Conservation (phyloP, 1,140 invertebrate genomes). For the Argopecten irradians region DNA sequence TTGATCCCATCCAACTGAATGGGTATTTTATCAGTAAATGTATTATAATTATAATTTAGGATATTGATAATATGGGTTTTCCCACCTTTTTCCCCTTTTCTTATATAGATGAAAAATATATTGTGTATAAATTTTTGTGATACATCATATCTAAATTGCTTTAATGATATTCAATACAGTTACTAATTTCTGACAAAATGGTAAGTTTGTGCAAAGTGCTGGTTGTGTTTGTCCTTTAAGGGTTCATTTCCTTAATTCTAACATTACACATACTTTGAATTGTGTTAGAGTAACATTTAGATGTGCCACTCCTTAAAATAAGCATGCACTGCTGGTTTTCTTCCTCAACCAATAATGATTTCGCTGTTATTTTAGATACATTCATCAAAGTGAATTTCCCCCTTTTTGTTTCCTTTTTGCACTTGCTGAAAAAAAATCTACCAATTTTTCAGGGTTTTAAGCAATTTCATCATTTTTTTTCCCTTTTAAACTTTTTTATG, state of each 20-base stretch:
- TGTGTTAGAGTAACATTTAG: not conserved
- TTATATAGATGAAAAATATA: too few species aligned
- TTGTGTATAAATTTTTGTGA: too few species aligned
- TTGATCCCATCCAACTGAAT: too few species aligned
- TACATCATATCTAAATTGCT: not conserved
- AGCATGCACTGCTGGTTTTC: not conserved
- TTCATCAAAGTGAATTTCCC: not conserved
- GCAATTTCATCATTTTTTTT: not conserved
- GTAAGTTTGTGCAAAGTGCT: slow-evolving; percentile 17
- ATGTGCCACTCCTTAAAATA: not conserved
- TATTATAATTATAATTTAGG: too few species aligned
- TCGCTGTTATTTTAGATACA: not conserved
- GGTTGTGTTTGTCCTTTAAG: not conserved
- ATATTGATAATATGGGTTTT: too few species aligned
- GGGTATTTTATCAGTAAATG: too few species aligned
- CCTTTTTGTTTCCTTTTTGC: not conserved
- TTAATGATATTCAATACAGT: not conserved
- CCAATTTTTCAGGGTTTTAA: not conserved
- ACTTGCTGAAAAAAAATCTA: not conserved
- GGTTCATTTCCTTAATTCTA: not conserved
- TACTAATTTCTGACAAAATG: not conserved
- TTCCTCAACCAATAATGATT: not conserved
- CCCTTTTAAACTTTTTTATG: not conserved
- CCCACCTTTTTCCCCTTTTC: too few species aligned
- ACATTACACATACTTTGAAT: not conserved